Conservation (phyloP, 2,888 invertebrate genomes). For the Pterostichus madidus region DNA sequence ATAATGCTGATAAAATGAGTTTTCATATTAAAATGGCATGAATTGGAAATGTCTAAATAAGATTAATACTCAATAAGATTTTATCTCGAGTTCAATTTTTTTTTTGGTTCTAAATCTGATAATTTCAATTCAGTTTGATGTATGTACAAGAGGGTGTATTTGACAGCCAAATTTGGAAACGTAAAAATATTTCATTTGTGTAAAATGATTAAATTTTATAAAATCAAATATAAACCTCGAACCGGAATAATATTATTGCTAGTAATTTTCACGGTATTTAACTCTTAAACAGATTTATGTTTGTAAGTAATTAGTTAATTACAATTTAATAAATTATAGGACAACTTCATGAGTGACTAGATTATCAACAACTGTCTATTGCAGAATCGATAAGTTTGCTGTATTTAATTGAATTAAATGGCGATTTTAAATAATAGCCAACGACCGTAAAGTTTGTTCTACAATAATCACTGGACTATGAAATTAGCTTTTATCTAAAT, state of each 20-base stretch:
- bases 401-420: not conserved
- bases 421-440: not conserved
- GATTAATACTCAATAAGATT: constrained; percentile 26
- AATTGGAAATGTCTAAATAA: not conserved
- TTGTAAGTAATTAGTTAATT: constrained; percentile 10
- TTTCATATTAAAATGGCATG: not conserved
- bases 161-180: not conserved
- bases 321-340: constrained; percentile 9
- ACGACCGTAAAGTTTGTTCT: not conserved
- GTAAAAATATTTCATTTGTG: not conserved
- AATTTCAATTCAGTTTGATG: constrained; percentile 55
- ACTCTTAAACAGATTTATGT: constrained; percentile 19
- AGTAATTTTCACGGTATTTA: constrained; percentile 5
- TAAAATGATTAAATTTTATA: no score
- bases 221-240: not conserved
- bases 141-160: constrained; percentile 34
- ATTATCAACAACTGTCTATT: constrained; percentile 7
- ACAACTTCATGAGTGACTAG: not conserved
- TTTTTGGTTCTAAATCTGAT: constrained; percentile 18
- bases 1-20: not conserved
- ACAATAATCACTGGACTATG: no score
- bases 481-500: no score
- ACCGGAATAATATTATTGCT: constrained; percentile 6
- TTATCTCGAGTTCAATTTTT: constrained; percentile 11
- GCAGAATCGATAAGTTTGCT: not conserved